Evolutionary conservation across 2,888 invertebrate genomes (phyloP).

Genomic region (Eupithecia inturbata): DNA sequence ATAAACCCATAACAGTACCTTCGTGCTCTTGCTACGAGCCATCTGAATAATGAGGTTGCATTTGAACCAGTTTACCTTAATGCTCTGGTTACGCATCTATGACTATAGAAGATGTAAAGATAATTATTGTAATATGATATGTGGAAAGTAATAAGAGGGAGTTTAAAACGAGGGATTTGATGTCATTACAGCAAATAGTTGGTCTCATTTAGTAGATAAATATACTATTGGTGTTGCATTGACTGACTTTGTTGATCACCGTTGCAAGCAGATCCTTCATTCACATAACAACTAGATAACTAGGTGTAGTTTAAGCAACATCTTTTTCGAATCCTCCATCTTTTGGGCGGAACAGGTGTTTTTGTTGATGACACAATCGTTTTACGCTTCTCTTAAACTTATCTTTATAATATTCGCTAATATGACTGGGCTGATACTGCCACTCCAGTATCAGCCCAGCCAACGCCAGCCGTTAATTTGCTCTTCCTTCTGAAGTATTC

Average conservation of each 20-base stretch:
- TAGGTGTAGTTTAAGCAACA: background rate
- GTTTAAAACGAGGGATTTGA: background rate
- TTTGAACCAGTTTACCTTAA: conserved; percentile 19
- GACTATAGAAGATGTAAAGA: conserved; percentile 32
- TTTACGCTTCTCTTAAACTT: background rate
- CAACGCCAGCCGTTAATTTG: background rate
- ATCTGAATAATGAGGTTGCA: conserved; percentile 16
- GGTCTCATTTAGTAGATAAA: background rate
- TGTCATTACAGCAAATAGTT: background rate
- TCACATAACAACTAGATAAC: background rate
- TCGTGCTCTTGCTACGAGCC: background rate
- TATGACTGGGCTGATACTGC: background rate
- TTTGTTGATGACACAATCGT: background rate
- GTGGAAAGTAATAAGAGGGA: conserved; percentile 20
- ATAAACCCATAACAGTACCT: background rate
- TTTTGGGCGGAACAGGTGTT: background rate
- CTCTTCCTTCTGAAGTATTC: background rate
- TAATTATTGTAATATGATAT: conserved; percentile 2
- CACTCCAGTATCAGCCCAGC: too few relatives aligned
- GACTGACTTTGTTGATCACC: background rate
- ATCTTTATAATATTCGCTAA: background rate
- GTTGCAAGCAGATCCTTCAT: background rate
- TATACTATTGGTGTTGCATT: background rate
- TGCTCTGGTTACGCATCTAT: conserved; percentile 30
- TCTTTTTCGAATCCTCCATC: background rate